Conservation (phyloP, 2,113 vertebrate genomes). For the Tor tambroides region DNA sequence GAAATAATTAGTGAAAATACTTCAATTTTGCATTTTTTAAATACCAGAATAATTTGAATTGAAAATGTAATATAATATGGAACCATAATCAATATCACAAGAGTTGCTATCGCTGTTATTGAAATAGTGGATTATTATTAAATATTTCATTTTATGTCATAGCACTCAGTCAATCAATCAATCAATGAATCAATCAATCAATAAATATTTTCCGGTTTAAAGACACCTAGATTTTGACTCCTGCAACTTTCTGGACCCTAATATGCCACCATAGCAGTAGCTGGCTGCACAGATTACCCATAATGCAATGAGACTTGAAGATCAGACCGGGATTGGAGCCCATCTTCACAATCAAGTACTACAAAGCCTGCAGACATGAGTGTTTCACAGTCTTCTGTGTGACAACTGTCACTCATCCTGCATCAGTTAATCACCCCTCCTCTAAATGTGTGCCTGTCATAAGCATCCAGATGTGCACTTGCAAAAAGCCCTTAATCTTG, state of each 20-base stretch:
- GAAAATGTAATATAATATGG: background rate
- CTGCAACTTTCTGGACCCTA: no score
- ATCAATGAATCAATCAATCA: background rate
- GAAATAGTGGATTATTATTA: no score
- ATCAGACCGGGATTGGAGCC: background rate
- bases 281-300: background rate
- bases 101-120: background rate
- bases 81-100: background rate
- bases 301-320: background rate
- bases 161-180: background rate
- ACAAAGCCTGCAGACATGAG: background rate
- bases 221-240: background rate
- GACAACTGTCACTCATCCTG: background rate
- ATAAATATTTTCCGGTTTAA: background rate
- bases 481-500: constrained; percentile 71
- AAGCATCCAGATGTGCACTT: constrained; percentile 70
- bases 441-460: constrained; percentile 62
- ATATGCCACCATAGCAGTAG: background rate
- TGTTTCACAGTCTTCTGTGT: background rate
- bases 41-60: background rate
- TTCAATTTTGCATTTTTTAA: background rate
- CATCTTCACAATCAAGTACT: background rate
- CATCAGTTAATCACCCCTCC: constrained; percentile 20
- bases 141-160: no score
- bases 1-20: background rate